Evolutionary conservation across 2,888 invertebrate species (phyloP), one percentile per base, ranked within the genome.

Genomic region (Clitarchus hookeri): DNA sequence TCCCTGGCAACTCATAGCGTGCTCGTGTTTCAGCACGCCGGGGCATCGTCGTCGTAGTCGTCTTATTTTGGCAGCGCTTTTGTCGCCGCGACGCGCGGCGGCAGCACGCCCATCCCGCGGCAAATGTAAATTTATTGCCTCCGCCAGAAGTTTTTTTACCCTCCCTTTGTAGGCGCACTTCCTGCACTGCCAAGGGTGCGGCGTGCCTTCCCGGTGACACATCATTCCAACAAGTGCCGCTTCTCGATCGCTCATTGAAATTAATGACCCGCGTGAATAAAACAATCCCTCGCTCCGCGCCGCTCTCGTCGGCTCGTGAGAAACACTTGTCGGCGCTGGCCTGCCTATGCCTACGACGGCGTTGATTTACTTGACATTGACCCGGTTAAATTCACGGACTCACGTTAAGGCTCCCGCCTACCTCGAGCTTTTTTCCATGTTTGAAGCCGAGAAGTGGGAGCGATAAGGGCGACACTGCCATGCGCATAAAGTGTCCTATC

Each of bases 31-130:
- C 53, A 53, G 53, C 53, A 53, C 53, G 36, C 36, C 53, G 13
- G 6, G 53, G 4, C 53, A 8, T 53, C 53, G 53, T 12, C 19
- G 36, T 36, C 4, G 36, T 36, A 4, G 48, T 48, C 48, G 8
- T 65, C n/a, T 65, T 65, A 23, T 65, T 65, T n/a, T 6, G 84
- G 25, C 19, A 26, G n/a, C 13, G 13, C 48, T 65, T 36, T 54
- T 78, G 44, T 85, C 36, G 79, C 25, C 36, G 78, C 53, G 36
- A 84, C 27, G 44, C 54, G 85, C 44, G n/a, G 48, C 84, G 53
- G 44, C 48, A 79, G 85, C 85, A 44, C n/a, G 53, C 80, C 80
- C 44, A 85, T 78, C 80, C 85, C 19, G 12, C 44, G 44, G 19
- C 44, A 78, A 85, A 78, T 77, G 27, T 36, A 19, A 26, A 36